These are phyloP conservation scores for Flexamia atlantica DNA, from an alignment of 2,888 invertebrate species.

Conservation along the genomic window DNA sequence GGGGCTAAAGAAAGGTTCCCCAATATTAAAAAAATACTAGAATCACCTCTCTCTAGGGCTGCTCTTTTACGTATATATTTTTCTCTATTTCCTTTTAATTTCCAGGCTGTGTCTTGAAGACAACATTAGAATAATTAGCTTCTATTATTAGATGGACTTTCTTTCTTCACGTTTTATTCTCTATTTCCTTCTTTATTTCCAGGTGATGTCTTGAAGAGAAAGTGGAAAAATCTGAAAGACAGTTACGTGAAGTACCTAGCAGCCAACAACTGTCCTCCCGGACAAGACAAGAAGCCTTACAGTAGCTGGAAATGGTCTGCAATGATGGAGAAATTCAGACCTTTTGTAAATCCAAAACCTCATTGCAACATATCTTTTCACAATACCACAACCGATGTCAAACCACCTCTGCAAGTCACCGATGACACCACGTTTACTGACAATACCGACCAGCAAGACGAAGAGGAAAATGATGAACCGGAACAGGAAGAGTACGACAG, in stretches of 20 bases:
- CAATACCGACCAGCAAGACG: not conserved
- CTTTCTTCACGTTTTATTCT: too few species aligned
- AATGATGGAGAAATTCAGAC: constrained; percentile 9
- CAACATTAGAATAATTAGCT: too few species aligned
- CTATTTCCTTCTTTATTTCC: not conserved
- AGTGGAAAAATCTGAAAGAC: constrained; percentile 37
- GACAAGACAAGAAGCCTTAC: constrained; percentile 28
- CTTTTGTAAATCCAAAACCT: constrained; percentile 4
- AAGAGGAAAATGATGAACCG: not conserved
- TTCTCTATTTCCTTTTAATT: too few species aligned
- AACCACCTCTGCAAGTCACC: not conserved
- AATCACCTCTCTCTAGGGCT: too few species aligned
- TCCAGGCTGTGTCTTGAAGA: too few species aligned
- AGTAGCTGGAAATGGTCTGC: not conserved
- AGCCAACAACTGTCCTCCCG: not conserved
- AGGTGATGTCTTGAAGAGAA: constrained; percentile 28
- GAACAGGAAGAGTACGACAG: not conserved
- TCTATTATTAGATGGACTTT: too few species aligned
- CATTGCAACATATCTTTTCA: not conserved
- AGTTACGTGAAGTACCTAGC: constrained; percentile 16
- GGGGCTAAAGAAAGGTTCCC: too few species aligned
- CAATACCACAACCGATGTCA: not conserved
- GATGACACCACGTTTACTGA: not conserved
- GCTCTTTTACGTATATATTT: too few species aligned
- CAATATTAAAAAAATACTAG: too few species aligned